phyloP scores from a whole-genome alignment of 2,113 vertebrate genomes.

The Choloepus hoffmanni region DNA sequence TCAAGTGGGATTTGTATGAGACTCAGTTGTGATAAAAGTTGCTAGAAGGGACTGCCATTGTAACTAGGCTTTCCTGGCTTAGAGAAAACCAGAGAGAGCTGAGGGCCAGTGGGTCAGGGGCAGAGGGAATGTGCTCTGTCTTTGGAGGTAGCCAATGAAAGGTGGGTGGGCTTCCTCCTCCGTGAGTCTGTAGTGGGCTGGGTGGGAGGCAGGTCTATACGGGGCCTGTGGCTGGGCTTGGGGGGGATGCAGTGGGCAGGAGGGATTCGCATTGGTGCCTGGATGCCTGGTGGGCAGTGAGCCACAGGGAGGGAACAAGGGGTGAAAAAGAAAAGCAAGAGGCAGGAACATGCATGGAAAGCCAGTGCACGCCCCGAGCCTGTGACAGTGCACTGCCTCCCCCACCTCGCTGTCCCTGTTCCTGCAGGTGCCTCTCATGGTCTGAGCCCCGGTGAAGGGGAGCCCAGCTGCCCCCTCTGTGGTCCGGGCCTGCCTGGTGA shows the following conservation, averaged over 20 bases:
- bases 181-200: neutral
- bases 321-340: neutral
- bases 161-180: neutral
- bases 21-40: slow-evolving; percentile 10
- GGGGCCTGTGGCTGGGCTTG: neutral
- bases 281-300: neutral
- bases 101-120: neutral
- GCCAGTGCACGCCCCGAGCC: accelerated
- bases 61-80: neutral
- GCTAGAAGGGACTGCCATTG: neutral
- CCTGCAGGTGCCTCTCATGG: too few relatives aligned
- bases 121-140: neutral
- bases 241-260: too few relatives aligned
- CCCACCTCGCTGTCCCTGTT: neutral
- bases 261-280: neutral
- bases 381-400: neutral
- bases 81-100: neutral
- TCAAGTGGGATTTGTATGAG: neutral
- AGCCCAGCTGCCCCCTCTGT: neutral
- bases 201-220: neutral
- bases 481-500: accelerated
- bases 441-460: neutral
- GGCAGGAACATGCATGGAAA: neutral
- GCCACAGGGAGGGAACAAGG: neutral
- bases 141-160: neutral